phyloP scores from a whole-genome alignment of 2,113 vertebrate species.

The Mola mola region DNA sequence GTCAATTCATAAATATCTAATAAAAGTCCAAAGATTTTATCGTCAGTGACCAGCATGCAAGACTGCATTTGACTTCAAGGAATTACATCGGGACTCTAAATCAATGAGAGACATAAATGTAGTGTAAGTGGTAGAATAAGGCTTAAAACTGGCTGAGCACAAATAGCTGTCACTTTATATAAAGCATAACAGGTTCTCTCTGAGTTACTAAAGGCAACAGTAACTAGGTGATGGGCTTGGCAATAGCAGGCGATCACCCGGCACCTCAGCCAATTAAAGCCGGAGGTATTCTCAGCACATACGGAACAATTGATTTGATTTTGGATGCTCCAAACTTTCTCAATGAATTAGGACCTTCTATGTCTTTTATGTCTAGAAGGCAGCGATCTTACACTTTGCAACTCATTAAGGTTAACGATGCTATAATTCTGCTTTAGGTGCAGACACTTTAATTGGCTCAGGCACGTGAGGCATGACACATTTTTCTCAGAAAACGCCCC shows the following conservation, averaged over 20 bases:
- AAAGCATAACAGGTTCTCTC: no score
- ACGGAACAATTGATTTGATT: conserved; percentile 27
- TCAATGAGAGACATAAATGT: conserved; percentile 29
- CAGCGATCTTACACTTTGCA: conserved; percentile 66
- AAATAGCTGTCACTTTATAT: no score
- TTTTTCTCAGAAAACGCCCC: conserved; percentile 55
- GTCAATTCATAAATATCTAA: conserved; percentile 32
- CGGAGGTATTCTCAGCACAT: conserved; percentile 17
- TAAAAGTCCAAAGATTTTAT: conserved; percentile 18
- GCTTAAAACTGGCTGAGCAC: conserved; percentile 7
- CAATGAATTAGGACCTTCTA: conserved; percentile 40
- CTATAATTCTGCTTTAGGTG: conserved; percentile 74
- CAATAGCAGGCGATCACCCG: conserved; percentile 35
- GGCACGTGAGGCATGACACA: conserved; percentile 68
- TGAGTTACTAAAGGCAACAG: no score
- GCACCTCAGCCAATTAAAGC: conserved; percentile 30
- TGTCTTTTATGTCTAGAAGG: conserved; percentile 66
- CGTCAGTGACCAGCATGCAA: conserved; percentile 17
- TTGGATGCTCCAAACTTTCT: conserved; percentile 45
- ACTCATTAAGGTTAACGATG: conserved; percentile 74
- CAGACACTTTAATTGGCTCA: conserved; percentile 72
- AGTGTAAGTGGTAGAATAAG: conserved; percentile 16
- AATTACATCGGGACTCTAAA: conserved; percentile 29
- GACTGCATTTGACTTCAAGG: conserved; percentile 27
- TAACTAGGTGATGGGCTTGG: no score